Percentiles rank a stretch among this genome's conserved stretches.
Evolutionary conservation across 2,888 invertebrate species (phyloP).

Genomic region (Pterostichus madidus): DNA sequence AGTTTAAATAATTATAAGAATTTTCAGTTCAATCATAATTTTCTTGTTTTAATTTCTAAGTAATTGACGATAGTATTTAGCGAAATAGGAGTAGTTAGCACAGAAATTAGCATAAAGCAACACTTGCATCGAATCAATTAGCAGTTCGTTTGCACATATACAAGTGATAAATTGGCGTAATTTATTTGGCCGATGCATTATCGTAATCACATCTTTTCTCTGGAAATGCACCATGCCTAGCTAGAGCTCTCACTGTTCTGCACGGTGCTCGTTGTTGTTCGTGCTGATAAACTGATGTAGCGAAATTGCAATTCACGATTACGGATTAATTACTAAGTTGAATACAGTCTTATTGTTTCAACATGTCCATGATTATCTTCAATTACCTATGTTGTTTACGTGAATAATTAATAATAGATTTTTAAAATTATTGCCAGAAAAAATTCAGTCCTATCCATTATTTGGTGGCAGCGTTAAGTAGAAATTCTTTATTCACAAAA

Average conservation of each 20-base stretch:
- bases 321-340: conserved; percentile 20
- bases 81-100: conserved; percentile 14
- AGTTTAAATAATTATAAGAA: no score
- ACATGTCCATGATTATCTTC: neutral
- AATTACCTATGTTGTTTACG: neutral
- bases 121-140: conserved; percentile 44
- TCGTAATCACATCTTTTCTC: conserved; percentile 51
- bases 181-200: conserved; percentile 32
- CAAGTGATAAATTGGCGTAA: conserved; percentile 43
- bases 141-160: conserved; percentile 34
- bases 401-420: no score
- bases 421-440: no score
- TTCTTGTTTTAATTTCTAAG: no score
- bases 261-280: neutral
- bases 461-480: no score
- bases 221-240: conserved; percentile 22
- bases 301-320: conserved; percentile 22
- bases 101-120: conserved; percentile 43
- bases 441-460: no score
- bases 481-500: no score
- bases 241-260: conserved; percentile 11
- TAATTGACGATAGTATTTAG: conserved; percentile 29
- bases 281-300: conserved; percentile 27
- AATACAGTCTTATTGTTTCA: neutral
- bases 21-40: no score